Conservation (phyloP, 2,888 invertebrate species). For the Mycogona germanica region DNA sequence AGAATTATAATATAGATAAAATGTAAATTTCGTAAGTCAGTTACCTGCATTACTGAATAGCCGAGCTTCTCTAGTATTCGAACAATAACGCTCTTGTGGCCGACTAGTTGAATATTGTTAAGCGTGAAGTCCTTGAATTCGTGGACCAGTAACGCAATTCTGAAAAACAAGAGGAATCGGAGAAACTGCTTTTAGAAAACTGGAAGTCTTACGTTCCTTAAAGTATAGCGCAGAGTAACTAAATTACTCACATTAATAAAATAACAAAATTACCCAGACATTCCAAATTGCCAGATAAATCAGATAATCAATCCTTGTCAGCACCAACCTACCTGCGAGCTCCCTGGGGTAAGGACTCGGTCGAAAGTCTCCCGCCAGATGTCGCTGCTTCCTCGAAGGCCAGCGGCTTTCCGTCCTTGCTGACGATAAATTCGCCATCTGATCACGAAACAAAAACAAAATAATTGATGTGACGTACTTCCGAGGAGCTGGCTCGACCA, state of each 20-base stretch:
- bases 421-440: slow-evolving; percentile 16
- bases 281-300: neutral
- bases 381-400: neutral
- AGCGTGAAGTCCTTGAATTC: slow-evolving; percentile 11
- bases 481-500: neutral
- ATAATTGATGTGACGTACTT: neutral
- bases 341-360: neutral
- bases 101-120: neutral
- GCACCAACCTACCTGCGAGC: too few species aligned
- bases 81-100: neutral
- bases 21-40: neutral
- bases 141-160: slow-evolving; percentile 10
- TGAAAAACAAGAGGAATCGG: slow-evolving; percentile 2
- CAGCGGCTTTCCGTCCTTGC: slow-evolving; percentile 9
- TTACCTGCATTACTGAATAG: slow-evolving; percentile 13
- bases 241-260: neutral
- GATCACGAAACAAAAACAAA: neutral
- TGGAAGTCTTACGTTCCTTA: too few species aligned
- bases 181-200: neutral
- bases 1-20: neutral
- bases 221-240: too few species aligned
- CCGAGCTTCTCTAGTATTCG: slow-evolving; percentile 9
- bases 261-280: neutral
- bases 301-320: too few species aligned
- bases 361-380: neutral